A percentile compares a stretch with the other conserved stretches of the same genome.
Conservation (phyloP, 2,888 invertebrate genomes). For the Cylindroiulus punctatus region DNA sequence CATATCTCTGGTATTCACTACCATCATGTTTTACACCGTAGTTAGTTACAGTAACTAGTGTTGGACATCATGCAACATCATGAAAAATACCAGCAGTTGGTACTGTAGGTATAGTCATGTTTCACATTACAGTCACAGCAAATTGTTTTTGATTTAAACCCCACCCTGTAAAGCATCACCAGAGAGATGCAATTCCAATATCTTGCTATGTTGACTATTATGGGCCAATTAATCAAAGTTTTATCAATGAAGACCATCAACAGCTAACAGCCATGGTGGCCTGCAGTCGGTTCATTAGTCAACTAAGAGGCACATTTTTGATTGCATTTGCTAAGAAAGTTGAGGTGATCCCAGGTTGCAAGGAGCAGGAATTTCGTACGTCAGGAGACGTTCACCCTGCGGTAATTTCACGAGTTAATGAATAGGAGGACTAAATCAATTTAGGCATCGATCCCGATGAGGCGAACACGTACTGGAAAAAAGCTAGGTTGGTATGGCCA, state of each 20-base stretch:
- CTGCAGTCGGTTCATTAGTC: not conserved
- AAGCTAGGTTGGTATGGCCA: not conserved
- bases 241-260: not conserved
- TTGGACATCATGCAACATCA: too few species aligned
- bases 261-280: not conserved
- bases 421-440: constrained; percentile 21
- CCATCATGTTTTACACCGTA: too few species aligned
- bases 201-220: not conserved
- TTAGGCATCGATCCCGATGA: constrained; percentile 1
- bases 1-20: too few species aligned
- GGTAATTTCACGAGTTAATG: constrained; percentile 20
- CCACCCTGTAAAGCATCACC: not conserved
- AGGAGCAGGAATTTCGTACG: too few species aligned
- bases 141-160: not conserved
- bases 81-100: too few species aligned
- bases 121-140: too few species aligned
- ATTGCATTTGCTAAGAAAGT: too few species aligned
- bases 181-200: not conserved
- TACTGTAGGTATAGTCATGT: too few species aligned
- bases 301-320: too few species aligned
- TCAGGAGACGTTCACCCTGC: not conserved
- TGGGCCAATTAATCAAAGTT: not conserved
- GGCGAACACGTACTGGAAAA: not conserved
- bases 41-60: too few species aligned
- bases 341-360: too few species aligned